A percentile compares a stretch with the other conserved stretches of the same genome.
phyloP scores from a whole-genome alignment of 1,140 invertebrate species.

The Portunus trituberculatus region DNA sequence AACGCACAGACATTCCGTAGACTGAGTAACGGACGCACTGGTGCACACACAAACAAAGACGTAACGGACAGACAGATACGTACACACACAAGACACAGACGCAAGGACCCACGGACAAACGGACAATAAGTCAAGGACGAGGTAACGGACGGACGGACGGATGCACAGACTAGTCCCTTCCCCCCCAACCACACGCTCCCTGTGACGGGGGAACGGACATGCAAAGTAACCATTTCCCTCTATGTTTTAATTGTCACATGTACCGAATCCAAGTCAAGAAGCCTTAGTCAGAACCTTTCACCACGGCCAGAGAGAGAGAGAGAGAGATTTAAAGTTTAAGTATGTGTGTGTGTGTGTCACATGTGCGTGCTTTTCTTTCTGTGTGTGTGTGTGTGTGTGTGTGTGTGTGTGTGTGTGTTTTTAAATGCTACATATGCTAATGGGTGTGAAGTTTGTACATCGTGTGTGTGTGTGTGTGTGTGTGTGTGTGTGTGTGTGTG shows the following conservation, averaged over 20 bases:
- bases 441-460: too few relatives aligned
- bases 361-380: too few relatives aligned
- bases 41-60: neutral
- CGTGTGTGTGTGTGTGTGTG: neutral
- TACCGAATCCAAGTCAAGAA: constrained; percentile 62
- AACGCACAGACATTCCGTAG: too few relatives aligned
- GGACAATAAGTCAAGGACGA: too few relatives aligned
- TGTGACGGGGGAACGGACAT: neutral
- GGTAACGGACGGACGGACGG: too few relatives aligned
- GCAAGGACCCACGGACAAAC: too few relatives aligned
- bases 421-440: too few relatives aligned
- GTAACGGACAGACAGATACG: neutral
- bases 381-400: neutral
- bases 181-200: neutral
- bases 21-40: neutral
- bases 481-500: neutral
- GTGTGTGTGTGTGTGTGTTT: neutral
- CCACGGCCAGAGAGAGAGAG: neutral
- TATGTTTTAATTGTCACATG: constrained; percentile 40
- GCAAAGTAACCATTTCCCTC: neutral
- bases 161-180: neutral
- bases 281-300: constrained; percentile 61
- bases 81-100: too few relatives aligned
- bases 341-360: neutral
- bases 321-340: neutral